phyloP scores from a whole-genome alignment of 2,888 invertebrate genomes.

The Rotaria macrura region DNA sequence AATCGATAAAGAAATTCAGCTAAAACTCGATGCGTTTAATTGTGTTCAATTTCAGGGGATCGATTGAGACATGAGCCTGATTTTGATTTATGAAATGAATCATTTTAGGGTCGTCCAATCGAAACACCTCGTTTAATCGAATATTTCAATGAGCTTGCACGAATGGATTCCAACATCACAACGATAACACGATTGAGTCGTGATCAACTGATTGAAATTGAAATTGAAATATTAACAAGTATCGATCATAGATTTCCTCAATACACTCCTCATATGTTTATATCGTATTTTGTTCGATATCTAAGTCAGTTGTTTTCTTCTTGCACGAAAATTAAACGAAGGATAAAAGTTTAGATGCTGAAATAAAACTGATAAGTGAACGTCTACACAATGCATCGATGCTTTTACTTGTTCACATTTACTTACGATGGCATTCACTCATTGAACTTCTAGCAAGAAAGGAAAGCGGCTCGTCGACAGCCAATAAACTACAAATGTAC shows the following conservation, averaged over 20 bases:
- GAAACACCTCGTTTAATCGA: background rate
- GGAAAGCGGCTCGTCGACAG: background rate
- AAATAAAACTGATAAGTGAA: background rate
- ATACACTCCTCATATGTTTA: background rate
- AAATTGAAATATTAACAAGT: slow-evolving; percentile 1
- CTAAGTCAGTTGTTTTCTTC: background rate
- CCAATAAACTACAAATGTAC: background rate
- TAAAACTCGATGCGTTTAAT: too few relatives aligned
- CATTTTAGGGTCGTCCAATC: background rate
- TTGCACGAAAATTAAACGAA: background rate
- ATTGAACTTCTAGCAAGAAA: background rate
- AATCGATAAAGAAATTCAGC: too few relatives aligned
- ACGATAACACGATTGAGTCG: background rate
- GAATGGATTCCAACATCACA: background rate
- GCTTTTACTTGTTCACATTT: slow-evolving; percentile 13
- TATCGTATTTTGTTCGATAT: slow-evolving; percentile 5
- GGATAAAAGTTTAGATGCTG: background rate
- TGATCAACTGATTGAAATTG: background rate
- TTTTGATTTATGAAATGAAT: too few relatives aligned
- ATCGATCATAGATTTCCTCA: background rate
- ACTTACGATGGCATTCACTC: background rate
- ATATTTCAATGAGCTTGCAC: background rate
- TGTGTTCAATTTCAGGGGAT: too few relatives aligned
- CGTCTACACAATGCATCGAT: slow-evolving; percentile 4
- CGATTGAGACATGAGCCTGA: too few relatives aligned